Conservation (phyloP, 2,113 vertebrate genomes). For the Rutilus rutilus region DNA sequence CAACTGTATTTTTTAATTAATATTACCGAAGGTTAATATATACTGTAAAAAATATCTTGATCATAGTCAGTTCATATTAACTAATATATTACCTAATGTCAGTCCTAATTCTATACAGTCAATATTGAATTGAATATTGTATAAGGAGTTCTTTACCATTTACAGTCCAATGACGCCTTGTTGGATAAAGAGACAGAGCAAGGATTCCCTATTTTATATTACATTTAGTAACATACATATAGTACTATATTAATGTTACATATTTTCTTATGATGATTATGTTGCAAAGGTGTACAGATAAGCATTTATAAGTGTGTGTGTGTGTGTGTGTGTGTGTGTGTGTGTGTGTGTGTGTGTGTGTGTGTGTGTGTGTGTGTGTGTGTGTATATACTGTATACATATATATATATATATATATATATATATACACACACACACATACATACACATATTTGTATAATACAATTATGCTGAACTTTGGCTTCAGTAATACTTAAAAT, state of each 20-base stretch:
- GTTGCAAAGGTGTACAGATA: neutral
- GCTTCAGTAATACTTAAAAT: neutral
- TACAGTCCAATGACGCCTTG: neutral
- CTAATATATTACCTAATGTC: neutral
- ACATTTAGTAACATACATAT: too few species aligned
- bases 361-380: too few species aligned
- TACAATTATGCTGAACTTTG: neutral
- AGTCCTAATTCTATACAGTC: neutral
- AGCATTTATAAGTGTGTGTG: neutral
- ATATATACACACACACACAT: too few species aligned
- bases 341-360: too few species aligned
- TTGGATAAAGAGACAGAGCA: neutral
- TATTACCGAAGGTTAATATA: neutral
- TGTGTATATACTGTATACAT: too few species aligned
- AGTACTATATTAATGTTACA: neutral
- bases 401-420: neutral
- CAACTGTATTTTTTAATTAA: neutral
- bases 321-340: too few species aligned
- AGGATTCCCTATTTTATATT: neutral
- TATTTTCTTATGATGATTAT: neutral
- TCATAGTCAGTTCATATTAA: neutral
- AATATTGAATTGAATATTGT: neutral
- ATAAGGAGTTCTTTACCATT: neutral
- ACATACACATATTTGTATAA: neutral
- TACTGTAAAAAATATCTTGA: neutral